These are phyloP conservation scores for Epinotia ramella DNA, from an alignment of 2,888 invertebrate genomes.

Conservation along the genomic window DNA sequence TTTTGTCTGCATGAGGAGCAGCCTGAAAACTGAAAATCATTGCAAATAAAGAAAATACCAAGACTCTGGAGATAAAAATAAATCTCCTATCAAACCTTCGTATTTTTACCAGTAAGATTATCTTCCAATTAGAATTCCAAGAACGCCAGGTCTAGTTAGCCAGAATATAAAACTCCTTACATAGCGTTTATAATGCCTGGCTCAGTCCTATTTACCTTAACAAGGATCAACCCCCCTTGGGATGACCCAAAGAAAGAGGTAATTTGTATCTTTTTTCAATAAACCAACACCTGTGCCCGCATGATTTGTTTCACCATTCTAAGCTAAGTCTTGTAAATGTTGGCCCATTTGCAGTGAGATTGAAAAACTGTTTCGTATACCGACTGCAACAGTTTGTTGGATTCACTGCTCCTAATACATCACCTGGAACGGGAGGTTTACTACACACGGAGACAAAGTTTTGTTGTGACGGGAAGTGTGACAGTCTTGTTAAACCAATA, in stretches of 20 bases:
- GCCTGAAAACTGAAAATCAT: not conserved
- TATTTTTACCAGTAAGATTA: not conserved
- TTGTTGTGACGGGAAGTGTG: constrained; percentile 20
- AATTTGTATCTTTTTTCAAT: constrained; percentile 84
- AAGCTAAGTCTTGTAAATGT: constrained; percentile 82
- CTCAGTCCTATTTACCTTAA: constrained; percentile 47
- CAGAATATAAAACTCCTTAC: constrained; percentile 2
- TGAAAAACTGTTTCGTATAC: constrained; percentile 78
- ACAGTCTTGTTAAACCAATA: constrained; percentile 20
- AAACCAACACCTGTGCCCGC: constrained; percentile 79
- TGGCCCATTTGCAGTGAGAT: constrained; percentile 80
- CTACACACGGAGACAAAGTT: constrained; percentile 36
- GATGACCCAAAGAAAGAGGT: constrained; percentile 74
- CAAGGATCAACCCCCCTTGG: constrained; percentile 68
- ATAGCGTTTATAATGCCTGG: constrained; percentile 7
- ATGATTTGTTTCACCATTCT: constrained; percentile 74
- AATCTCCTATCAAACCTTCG: not conserved
- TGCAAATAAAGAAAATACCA: not conserved
- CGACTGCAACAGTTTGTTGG: constrained; percentile 68
- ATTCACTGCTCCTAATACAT: constrained; percentile 44
- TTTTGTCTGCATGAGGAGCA: no score
- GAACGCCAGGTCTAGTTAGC: not conserved
- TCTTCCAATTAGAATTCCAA: not conserved
- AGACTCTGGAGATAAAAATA: not conserved
- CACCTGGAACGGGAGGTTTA: constrained; percentile 35